Evolutionary conservation across 2,113 vertebrate genomes (phyloP).

Genomic region (Paradisaea rubra): DNA sequence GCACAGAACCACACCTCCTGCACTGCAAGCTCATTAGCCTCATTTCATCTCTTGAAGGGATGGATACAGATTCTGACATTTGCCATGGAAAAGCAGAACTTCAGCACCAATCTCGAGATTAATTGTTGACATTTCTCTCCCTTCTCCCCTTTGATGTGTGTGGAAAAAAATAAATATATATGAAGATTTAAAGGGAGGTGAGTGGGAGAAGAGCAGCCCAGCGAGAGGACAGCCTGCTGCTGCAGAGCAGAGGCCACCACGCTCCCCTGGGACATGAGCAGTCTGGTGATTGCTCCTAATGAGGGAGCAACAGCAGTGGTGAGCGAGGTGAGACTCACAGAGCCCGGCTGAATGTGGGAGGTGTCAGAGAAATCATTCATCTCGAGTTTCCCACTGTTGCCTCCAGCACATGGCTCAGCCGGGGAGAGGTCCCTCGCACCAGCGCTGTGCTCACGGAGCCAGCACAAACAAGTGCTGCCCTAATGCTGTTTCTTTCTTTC

Average conservation of each 20-base stretch:
- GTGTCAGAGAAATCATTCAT: background rate
- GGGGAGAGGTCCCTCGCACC: fast-evolving
- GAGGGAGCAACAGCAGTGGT: background rate
- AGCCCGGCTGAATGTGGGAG: background rate
- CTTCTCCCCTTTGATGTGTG: background rate
- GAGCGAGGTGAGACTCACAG: background rate
- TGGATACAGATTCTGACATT: background rate
- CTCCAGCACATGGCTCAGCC: background rate
- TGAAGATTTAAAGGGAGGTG: background rate
- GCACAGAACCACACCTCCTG: background rate
- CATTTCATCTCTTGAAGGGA: background rate
- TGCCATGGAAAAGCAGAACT: background rate
- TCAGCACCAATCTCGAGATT: background rate
- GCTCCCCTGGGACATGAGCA: background rate
- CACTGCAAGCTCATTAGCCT: background rate
- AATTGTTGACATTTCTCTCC: background rate
- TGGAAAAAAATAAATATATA: background rate
- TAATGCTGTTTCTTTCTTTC: background rate
- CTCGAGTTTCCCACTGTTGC: background rate
- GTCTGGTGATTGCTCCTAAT: background rate
- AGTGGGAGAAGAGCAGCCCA: background rate
- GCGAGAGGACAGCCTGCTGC: background rate
- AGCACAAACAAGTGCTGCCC: background rate
- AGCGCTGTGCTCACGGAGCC: fast-evolving
- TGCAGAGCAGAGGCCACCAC: background rate